phyloP scores from a whole-genome alignment of 2,797 vertebrate species.

The Limnodromus scolopaceus region DNA sequence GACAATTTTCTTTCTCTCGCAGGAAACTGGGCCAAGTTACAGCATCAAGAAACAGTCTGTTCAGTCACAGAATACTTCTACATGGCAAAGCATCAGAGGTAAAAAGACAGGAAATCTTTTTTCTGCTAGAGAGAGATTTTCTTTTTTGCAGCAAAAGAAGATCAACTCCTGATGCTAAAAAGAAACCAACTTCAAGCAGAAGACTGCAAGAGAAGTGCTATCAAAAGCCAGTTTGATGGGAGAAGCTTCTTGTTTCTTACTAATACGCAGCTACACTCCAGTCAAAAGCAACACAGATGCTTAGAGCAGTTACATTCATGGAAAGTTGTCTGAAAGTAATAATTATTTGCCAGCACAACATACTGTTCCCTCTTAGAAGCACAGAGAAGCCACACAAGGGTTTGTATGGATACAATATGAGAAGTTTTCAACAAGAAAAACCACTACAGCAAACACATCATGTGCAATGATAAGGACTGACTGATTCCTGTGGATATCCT shows the following conservation, averaged over 20 bases:
- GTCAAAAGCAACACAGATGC: background rate
- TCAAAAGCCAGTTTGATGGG: background rate
- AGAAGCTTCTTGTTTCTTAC: background rate
- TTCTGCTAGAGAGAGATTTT: background rate
- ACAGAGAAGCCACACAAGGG: background rate
- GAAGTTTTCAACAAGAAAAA: background rate
- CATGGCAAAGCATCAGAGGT: background rate
- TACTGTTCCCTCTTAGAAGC: background rate
- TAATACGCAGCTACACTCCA: background rate
- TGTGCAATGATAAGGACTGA: background rate
- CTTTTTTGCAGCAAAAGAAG: background rate
- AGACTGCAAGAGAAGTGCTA: background rate
- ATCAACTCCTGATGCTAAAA: background rate
- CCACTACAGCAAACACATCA: background rate
- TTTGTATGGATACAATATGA: background rate
- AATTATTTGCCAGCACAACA: background rate
- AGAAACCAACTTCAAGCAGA: slow-evolving; percentile 8
- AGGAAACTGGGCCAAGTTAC: background rate
- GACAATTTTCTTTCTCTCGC: background rate
- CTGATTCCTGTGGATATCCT: background rate
- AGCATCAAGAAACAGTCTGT: background rate
- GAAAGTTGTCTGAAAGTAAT: background rate
- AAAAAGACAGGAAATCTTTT: background rate
- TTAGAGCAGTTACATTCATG: background rate
- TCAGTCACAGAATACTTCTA: background rate